Percentiles rank a stretch among this genome's conserved stretches.
phyloP scores from a whole-genome alignment of 2,888 invertebrate species.

The Apotomis betuletana region DNA sequence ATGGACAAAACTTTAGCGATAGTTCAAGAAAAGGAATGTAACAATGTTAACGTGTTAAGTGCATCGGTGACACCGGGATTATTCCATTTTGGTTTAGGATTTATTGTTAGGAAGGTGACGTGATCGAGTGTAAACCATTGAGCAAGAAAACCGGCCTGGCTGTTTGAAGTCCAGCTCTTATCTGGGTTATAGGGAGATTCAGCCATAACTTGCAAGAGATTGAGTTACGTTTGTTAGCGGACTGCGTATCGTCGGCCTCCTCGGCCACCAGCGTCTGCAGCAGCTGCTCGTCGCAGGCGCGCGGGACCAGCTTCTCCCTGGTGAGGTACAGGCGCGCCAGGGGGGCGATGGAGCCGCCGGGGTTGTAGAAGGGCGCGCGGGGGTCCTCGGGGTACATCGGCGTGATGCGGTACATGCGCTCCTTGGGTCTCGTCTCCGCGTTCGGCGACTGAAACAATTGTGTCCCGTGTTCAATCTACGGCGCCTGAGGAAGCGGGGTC shows the following conservation, averaged over 20 bases:
- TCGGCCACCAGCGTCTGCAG: slow-evolving; percentile 84
- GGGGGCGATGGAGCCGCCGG: slow-evolving; percentile 87
- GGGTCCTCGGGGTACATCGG: slow-evolving; percentile 95
- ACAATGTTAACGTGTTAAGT: too few relatives aligned
- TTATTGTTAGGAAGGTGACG: too few relatives aligned
- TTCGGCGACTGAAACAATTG: slow-evolving; percentile 87
- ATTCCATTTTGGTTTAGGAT: too few relatives aligned
- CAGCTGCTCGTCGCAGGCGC: slow-evolving; percentile 87
- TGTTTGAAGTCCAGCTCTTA: too few relatives aligned
- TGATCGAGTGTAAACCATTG: too few relatives aligned
- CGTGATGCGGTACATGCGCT: slow-evolving; percentile 94
- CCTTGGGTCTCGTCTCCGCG: slow-evolving; percentile 89
- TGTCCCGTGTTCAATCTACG: neutral
- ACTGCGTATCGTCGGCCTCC: slow-evolving; percentile 87
- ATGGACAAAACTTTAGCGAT: too few relatives aligned
- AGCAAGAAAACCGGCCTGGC: too few relatives aligned
- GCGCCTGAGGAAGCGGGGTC: neutral
- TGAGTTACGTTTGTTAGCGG: slow-evolving; percentile 84
- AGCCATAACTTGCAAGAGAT: too few relatives aligned
- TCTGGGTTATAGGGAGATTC: too few relatives aligned
- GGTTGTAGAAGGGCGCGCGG: slow-evolving; percentile 95
- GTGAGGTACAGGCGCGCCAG: slow-evolving; percentile 91
- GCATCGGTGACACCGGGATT: too few relatives aligned
- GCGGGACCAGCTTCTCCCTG: slow-evolving; percentile 88
- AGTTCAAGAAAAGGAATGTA: too few relatives aligned